phyloP scores from a whole-genome alignment of 1,140 invertebrate genomes.

The Drosophila santomea region DNA sequence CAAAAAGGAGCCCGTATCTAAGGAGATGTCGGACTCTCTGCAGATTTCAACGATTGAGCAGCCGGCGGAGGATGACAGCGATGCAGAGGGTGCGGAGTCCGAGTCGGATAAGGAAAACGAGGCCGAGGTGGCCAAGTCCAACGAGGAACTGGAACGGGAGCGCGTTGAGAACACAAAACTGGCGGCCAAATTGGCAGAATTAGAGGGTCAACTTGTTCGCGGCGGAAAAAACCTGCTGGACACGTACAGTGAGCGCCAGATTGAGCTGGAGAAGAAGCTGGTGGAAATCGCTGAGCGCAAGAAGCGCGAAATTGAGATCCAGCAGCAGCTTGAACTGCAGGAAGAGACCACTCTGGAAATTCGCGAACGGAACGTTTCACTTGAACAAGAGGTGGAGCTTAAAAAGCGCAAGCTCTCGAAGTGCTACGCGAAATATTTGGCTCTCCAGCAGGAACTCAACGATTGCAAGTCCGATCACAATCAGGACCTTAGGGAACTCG shows the following conservation, averaged over 20 bases:
- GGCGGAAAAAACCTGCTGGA: slow-evolving; percentile 95
- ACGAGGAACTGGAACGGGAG: slow-evolving; percentile 84
- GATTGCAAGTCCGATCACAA: slow-evolving; percentile 94
- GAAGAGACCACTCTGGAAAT: slow-evolving; percentile 95
- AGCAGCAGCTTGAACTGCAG: slow-evolving; percentile 93
- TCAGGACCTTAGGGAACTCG: slow-evolving; percentile 91
- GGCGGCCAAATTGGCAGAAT: slow-evolving; percentile 87
- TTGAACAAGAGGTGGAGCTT: slow-evolving; percentile 96
- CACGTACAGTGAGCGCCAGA: slow-evolving; percentile 95
- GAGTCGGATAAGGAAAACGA: slow-evolving; percentile 86
- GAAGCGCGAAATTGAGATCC: slow-evolving; percentile 92
- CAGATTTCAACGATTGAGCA: slow-evolving; percentile 35
- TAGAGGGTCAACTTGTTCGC: slow-evolving; percentile 95
- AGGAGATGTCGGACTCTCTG: slow-evolving; percentile 39
- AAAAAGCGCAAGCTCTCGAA: slow-evolving; percentile 96
- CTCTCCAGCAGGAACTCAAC: slow-evolving; percentile 90
- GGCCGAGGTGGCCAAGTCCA: slow-evolving; percentile 84
- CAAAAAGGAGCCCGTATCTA: slow-evolving; percentile 50
- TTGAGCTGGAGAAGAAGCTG: slow-evolving; percentile 91
- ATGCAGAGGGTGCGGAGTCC: slow-evolving; percentile 87
- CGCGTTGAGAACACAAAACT: slow-evolving; percentile 85
- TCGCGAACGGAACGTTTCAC: slow-evolving; percentile 92
- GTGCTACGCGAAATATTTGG: slow-evolving; percentile 84
- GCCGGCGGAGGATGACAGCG: slow-evolving; percentile 86
- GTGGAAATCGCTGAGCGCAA: slow-evolving; percentile 94